Base-by-base conservation (phyloP, 2,797 vertebrate species). In the Myripristis murdjan region DNA sequence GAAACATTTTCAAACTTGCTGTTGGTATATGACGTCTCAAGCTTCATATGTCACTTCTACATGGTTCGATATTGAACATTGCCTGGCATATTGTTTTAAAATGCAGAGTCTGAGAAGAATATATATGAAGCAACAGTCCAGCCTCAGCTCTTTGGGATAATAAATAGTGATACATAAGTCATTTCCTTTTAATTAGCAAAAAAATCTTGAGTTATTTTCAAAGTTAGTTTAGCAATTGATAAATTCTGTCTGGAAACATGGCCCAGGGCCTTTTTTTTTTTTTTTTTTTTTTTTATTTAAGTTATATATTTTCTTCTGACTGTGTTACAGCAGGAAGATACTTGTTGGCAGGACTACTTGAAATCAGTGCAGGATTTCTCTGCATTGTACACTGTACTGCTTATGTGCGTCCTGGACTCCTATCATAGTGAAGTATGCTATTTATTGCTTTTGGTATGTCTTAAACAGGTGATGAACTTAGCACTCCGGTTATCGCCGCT, bases 401-500 rank as follows among this genome's bases (percentile, higher is more conserved):
- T 64, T 26, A 65, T 64, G 20, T 66, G 44, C 57, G 20, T 61
- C 49, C 60, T 51, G 60, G 59, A 65, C 14, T 79, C 55, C 15
- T 54, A 41, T 15, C 46, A 8, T 43, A 35, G 55, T 63, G 2
- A 55, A 58, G 14, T 10, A 24, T 53, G 67, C 64, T 47, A 49
- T 67, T 41, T 33, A 33, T 48, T 49, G 41, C 9, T 56, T 6
- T 24, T 26, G 4, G 35, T 18, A n/a, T 16, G 1, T 70, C 16
- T 2, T 39, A 58, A 46, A 43, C 6, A 52, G 14, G 26, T 49
- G 5, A 7, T 75, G 10, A 65, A 54, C 75, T 81, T 10, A 74
- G 56, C 23, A 44, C 51, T 78, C 59, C 77, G 53, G 16, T 58
- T 60, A 11, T 68, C 72, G 56, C 51, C 54, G 48, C 71, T 79